Evolutionary conservation across 2,888 invertebrate species (phyloP).

Genomic region (Drosophila mulleri): DNA sequence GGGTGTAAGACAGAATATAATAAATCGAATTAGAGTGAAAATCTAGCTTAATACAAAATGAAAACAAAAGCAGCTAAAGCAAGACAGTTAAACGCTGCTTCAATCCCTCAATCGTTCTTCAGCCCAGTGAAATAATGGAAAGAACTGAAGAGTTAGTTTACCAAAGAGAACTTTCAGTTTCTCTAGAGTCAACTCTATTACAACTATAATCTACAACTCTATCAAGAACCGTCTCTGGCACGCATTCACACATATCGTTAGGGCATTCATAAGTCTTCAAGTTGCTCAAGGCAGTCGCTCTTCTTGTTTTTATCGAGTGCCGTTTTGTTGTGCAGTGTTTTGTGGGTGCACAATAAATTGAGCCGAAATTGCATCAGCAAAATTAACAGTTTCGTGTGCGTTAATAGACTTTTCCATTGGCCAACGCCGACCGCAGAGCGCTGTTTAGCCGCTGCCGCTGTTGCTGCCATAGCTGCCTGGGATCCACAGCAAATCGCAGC

Average conservation of each 20-base stretch:
- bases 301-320: constrained; percentile 9
- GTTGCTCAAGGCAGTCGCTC: not conserved
- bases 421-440: constrained; percentile 35
- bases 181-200: too few species aligned
- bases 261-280: not conserved
- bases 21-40: too few species aligned
- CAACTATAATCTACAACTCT: too few species aligned
- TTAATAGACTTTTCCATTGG: constrained; percentile 77
- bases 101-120: too few species aligned
- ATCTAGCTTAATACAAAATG: too few species aligned
- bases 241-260: not conserved
- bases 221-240: too few species aligned
- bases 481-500: not conserved
- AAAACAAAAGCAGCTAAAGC: too few species aligned
- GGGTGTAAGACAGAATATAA: not conserved
- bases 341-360: constrained; percentile 81
- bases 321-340: constrained; percentile 49
- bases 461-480: not conserved
- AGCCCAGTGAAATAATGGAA: too few species aligned
- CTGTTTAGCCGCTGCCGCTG: constrained; percentile 20
- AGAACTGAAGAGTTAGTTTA: too few species aligned
- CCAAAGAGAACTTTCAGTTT: too few species aligned
- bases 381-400: constrained; percentile 81
- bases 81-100: too few species aligned
- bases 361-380: constrained; percentile 79